Base-by-base conservation (phyloP, 2,888 invertebrate species). In the Priapulus caudatus region DNA sequence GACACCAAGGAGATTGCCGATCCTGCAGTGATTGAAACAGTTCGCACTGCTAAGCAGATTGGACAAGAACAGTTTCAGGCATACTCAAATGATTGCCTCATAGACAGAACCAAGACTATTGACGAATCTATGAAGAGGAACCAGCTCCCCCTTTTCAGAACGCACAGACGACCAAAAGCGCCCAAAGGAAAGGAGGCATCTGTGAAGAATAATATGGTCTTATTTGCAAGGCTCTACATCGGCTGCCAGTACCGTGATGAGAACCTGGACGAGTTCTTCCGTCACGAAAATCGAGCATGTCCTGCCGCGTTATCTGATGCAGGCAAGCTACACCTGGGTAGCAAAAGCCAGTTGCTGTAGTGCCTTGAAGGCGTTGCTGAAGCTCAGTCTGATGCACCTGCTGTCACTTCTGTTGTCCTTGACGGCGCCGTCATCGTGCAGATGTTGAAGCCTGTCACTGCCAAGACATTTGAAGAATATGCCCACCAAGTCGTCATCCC, bases 1-100 rank as follows among this genome's bases (percentile, higher is more conserved):
- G 56, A 58, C 52, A 56, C 54, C 33, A 58, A 56, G 46, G 33
- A 23, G 20, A 50, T 56, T 48, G 56, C 55, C 5, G 24, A 56
- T 44, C 45, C 51, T 10, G 52, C 43, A 54, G 48, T 45, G 16
- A 52, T 53, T n/a, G 48, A 55, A 50, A 4, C 48, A 45, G 23
- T 60, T 22, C 23, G 23, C 10, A 48, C 54, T 16, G 57, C 59
- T 43, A 18, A 45, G 33, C 46, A 58, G 49, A 56, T 23, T 16
- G n/a, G n/a, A n/a, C n/a, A n/a, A n/a, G n/a, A n/a, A n/a, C n/a
- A n/a, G n/a, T n/a, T n/a, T n/a, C n/a, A n/a, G n/a, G n/a, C n/a
- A n/a, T n/a, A n/a, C n/a, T n/a, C n/a, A n/a, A n/a, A n/a, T n/a
- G n/a, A n/a, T n/a, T n/a, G n/a, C n/a, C n/a, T n/a, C n/a, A n/a